These are phyloP conservation scores for Platypus cylindrus DNA, from an alignment of 2,888 invertebrate species.

Conservation along the genomic window DNA sequence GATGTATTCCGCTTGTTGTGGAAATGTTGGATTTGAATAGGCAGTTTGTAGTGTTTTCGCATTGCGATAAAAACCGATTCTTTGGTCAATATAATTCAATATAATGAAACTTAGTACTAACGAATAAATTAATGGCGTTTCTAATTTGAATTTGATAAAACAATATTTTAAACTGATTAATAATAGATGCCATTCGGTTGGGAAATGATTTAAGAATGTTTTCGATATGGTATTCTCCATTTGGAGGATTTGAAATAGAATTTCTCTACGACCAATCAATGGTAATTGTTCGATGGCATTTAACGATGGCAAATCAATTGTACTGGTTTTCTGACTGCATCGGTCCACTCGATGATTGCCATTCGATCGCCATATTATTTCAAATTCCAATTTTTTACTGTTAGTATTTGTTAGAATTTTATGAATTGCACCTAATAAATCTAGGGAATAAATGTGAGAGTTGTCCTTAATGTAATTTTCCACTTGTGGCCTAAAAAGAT, in stretches of 20 bases:
- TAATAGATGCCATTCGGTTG: slow-evolving; percentile 46
- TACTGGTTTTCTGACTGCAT: slow-evolving; percentile 5
- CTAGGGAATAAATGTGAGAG: slow-evolving; percentile 45
- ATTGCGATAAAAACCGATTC: slow-evolving; percentile 43
- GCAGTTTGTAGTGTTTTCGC: slow-evolving; percentile 17
- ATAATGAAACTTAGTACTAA: slow-evolving; percentile 45
- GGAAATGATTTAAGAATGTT: slow-evolving; percentile 35
- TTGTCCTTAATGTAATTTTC: slow-evolving; percentile 53
- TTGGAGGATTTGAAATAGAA: slow-evolving; percentile 40
- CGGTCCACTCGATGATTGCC: slow-evolving; percentile 12
- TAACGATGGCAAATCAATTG: slow-evolving; percentile 28
- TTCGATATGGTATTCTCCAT: slow-evolving; percentile 31
- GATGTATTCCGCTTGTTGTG: slow-evolving; percentile 5
- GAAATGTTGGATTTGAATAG: neutral
- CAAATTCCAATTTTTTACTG: slow-evolving; percentile 13
- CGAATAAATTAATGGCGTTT: slow-evolving; percentile 41
- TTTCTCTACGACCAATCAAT: slow-evolving; percentile 23
- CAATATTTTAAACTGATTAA: slow-evolving; percentile 48
- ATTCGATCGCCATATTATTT: slow-evolving; percentile 21
- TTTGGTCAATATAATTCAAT: slow-evolving; percentile 44
- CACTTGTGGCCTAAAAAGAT: slow-evolving; percentile 56
- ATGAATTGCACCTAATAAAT: slow-evolving; percentile 49
- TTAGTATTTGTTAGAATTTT: slow-evolving; percentile 25
- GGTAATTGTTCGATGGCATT: slow-evolving; percentile 26
- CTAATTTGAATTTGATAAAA: slow-evolving; percentile 33